Conservation (phyloP, 2,888 invertebrate genomes). For the Xestoiulus laeticollis region DNA sequence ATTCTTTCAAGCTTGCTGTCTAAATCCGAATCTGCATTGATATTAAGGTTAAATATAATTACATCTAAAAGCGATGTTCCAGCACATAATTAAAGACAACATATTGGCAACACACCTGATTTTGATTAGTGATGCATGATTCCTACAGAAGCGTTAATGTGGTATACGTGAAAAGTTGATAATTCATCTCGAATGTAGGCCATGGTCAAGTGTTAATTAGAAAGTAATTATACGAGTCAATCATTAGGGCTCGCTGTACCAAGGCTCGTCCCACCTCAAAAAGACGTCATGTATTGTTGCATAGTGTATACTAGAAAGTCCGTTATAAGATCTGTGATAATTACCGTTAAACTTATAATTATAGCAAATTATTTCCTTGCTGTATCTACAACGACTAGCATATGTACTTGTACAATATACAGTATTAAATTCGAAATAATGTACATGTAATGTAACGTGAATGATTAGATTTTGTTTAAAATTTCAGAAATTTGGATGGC, state of each 20-base stretch:
- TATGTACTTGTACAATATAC: too few species aligned
- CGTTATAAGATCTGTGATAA: too few species aligned
- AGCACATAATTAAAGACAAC: neutral
- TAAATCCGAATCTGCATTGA: neutral
- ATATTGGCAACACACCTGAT: neutral
- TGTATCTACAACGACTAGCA: too few species aligned
- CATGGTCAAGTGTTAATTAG: constrained; percentile 21
- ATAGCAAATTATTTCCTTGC: too few species aligned
- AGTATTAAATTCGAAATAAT: too few species aligned
- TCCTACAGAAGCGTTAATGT: neutral
- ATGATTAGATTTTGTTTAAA: too few species aligned
- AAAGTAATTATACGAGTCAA: neutral
- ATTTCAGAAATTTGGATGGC: too few species aligned
- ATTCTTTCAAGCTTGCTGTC: neutral
- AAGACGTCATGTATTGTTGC: neutral
- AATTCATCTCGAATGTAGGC: neutral
- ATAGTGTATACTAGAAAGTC: too few species aligned
- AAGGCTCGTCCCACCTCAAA: constrained; percentile 17
- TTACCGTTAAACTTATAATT: too few species aligned
- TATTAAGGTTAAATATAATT: neutral
- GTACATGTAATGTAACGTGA: too few species aligned
- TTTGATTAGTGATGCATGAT: neutral
- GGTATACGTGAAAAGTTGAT: neutral
- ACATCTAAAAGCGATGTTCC: neutral
- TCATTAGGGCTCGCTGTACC: neutral